Percentiles rank a stretch among this genome's conserved stretches.
These are phyloP conservation scores for Trichacis sp. DNA, from an alignment of 2,888 invertebrate species.

Conservation along the genomic window DNA sequence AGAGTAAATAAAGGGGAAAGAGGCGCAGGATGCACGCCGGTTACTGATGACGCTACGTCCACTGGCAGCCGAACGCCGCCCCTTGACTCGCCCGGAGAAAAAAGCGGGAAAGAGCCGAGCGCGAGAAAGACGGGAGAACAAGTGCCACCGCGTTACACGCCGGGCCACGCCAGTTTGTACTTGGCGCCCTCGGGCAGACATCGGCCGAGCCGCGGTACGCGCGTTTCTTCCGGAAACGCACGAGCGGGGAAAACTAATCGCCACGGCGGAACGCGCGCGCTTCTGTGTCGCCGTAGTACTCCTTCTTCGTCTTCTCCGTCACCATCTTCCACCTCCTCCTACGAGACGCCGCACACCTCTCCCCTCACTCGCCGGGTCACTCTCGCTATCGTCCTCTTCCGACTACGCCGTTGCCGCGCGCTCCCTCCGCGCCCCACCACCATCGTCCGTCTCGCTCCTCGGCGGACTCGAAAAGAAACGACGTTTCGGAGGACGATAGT, in stretches of 20 bases:
- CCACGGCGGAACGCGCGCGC: too few species aligned
- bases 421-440: slow-evolving; percentile 41
- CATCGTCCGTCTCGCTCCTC: slow-evolving; percentile 35
- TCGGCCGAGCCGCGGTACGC: slow-evolving; percentile 7
- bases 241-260: slow-evolving; percentile 9
- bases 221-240: slow-evolving; percentile 8
- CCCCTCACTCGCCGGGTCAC: slow-evolving; percentile 30
- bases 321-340: too few species aligned
- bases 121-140: slow-evolving; percentile 47
- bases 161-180: slow-evolving; percentile 61
- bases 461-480: slow-evolving; percentile 64
- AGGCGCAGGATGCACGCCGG: slow-evolving; percentile 29
- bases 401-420: slow-evolving; percentile 42
- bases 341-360: too few species aligned
- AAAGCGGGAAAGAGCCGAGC: slow-evolving; percentile 32
- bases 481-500: slow-evolving; percentile 67
- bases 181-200: slow-evolving; percentile 52
- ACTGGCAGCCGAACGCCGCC: slow-evolving; percentile 39
- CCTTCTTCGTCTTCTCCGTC: slow-evolving; percentile 15
- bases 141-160: slow-evolving; percentile 51
- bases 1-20: slow-evolving; percentile 8
- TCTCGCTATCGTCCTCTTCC: slow-evolving; percentile 35
- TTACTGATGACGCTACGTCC: slow-evolving; percentile 29
- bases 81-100: slow-evolving; percentile 37
- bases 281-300: too few species aligned